Evolutionary conservation across 2,113 vertebrate genomes (phyloP), one percentile per base, ranked within the genome.

Genomic region (Sturnus vulgaris): DNA sequence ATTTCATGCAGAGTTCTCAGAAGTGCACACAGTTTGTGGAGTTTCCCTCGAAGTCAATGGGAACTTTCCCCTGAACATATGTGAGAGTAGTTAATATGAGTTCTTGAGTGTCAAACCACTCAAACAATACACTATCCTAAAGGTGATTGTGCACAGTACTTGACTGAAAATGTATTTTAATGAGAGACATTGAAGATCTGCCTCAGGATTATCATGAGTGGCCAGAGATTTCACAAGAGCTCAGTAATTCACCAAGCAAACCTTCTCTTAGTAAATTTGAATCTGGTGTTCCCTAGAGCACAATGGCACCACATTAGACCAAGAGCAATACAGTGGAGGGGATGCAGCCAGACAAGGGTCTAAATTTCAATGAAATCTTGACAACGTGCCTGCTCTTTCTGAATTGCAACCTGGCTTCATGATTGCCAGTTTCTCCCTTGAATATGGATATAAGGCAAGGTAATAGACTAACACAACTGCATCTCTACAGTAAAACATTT

Each of bases 181-280:
- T 24, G 22, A 31, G 25, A 69, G 28, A 35, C 0, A 0, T 7
- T 69, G 55, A 83, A 86, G 42, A 59, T 7, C 24, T 1, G 0
- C 8, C 23, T 46, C 28, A 37, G 18, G 35, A 35, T 52, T 61
- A 49, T 18, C 12, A 33, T 1, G 7, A 68, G 15, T 9, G 42
- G 23, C 14, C 30, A 73, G 24, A 89, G 24, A 44, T 55, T 44
- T 78, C 56, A 39, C 12, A 42, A 53, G 42, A 79, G 23, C 33
- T 82, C 42, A 44, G 40, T 44, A 61, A 81, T 25, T 65, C 69
- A 61, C 21, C 33, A 47, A 21, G 42, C 50, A 85, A 82, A 63
- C 21, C 59, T 55, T n/a, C 37, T 75, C 12, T n/a, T 71, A 64
- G 65, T 12, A 71, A 55, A 89, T 76, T 7, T 64, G 23, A 44